Conservation (phyloP, 2,797 vertebrate genomes). For the Dallia pectoralis region DNA sequence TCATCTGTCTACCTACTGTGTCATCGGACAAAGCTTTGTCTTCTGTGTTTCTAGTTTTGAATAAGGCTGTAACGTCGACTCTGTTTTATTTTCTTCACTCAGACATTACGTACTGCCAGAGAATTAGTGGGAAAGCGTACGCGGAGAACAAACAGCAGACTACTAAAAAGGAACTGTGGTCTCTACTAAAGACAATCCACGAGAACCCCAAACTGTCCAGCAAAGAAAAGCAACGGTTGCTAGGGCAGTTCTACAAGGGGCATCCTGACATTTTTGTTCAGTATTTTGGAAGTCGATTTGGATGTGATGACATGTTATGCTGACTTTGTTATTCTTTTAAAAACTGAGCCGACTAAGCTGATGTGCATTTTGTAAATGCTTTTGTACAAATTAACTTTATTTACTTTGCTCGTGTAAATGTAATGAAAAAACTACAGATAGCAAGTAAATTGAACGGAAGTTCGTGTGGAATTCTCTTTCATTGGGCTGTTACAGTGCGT, state of each 20-base stretch:
- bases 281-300: slow-evolving; percentile 88
- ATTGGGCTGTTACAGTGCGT: slow-evolving; percentile 28
- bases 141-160: slow-evolving; percentile 75
- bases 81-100: neutral
- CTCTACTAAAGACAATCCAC: slow-evolving; percentile 84
- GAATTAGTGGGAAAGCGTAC: slow-evolving; percentile 74
- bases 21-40: neutral
- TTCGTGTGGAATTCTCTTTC: slow-evolving; percentile 20
- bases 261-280: slow-evolving; percentile 91
- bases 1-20: neutral
- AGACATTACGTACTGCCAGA: slow-evolving; percentile 86
- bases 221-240: slow-evolving; percentile 87
- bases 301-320: slow-evolving; percentile 66
- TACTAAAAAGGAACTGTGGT: slow-evolving; percentile 85
- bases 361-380: slow-evolving; percentile 47
- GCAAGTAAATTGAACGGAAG: slow-evolving; percentile 35
- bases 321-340: slow-evolving; percentile 43
- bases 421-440: slow-evolving; percentile 20
- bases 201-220: slow-evolving; percentile 84
- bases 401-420: slow-evolving; percentile 22
- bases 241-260: slow-evolving; percentile 90
- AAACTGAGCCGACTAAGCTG: slow-evolving; percentile 28
- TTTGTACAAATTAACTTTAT: slow-evolving; percentile 27
- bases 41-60: slow-evolving; percentile 1
- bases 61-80: neutral